Conservation (phyloP, 2,797 vertebrate species). For the Crocidura indochinensis region DNA sequence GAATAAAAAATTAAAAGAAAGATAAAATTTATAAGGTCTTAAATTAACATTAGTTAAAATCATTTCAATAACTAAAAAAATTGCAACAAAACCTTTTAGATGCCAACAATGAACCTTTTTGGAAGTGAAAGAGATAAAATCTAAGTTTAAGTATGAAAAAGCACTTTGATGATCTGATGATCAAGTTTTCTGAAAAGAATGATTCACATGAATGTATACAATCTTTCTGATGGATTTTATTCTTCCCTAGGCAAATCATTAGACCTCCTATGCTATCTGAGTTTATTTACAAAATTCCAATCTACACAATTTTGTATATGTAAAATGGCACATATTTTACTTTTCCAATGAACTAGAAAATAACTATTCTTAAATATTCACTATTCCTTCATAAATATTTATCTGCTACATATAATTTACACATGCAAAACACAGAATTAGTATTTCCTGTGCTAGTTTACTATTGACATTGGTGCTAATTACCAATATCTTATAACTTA, state of each 20-base stretch:
- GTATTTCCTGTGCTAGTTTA: not conserved
- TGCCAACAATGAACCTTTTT: not conserved
- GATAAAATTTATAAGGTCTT: not conserved
- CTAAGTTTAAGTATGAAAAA: not conserved
- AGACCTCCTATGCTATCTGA: not conserved
- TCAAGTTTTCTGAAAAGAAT: constrained; percentile 30
- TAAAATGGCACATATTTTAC: not conserved
- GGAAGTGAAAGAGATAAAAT: not conserved
- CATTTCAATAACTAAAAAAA: not conserved
- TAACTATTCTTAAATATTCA: not conserved
- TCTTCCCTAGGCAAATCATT: not conserved
- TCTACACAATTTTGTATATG: not conserved
- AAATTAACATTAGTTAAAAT: not conserved
- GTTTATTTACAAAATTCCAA: not conserved
- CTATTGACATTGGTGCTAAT: not conserved
- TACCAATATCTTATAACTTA: not conserved
- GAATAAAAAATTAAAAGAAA: too few species aligned
- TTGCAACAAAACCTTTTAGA: not conserved
- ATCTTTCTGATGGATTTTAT: not conserved
- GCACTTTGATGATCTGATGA: constrained; percentile 25
- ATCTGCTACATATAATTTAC: not conserved
- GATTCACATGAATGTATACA: not conserved
- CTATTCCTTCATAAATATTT: constrained; percentile 14
- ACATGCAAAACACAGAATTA: not conserved
- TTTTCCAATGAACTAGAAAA: not conserved